Conservation (phyloP, 2,797 vertebrate genomes). For the Mionectes olivaceus region DNA sequence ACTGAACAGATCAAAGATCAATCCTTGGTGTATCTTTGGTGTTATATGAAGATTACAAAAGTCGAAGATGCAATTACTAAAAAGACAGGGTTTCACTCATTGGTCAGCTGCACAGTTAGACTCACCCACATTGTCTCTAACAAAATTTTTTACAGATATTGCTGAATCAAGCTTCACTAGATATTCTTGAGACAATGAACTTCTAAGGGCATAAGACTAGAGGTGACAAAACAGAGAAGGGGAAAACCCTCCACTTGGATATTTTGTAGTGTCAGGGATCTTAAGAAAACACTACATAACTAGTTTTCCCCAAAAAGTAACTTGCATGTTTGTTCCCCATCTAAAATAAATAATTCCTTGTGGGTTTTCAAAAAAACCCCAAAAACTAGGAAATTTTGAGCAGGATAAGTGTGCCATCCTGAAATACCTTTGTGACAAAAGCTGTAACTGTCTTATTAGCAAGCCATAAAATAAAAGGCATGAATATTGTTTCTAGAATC, state of each 20-base stretch:
- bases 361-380: background rate
- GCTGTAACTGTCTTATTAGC: background rate
- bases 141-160: background rate
- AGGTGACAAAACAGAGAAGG: background rate
- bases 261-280: background rate
- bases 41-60: background rate
- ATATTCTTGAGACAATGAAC: background rate
- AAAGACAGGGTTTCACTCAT: background rate
- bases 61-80: background rate
- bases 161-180: background rate
- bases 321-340: background rate
- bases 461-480: background rate
- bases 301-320: background rate
- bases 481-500: background rate
- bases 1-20: background rate
- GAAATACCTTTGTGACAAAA: background rate
- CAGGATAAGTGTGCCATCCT: background rate
- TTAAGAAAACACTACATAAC: background rate
- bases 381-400: background rate
- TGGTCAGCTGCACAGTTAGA: background rate
- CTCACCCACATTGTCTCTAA: background rate
- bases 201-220: background rate
- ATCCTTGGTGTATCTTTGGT: background rate
- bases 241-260: background rate
- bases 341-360: background rate